phyloP scores from a whole-genome alignment of 2,888 invertebrate species.

The Machimus atricapillus region DNA sequence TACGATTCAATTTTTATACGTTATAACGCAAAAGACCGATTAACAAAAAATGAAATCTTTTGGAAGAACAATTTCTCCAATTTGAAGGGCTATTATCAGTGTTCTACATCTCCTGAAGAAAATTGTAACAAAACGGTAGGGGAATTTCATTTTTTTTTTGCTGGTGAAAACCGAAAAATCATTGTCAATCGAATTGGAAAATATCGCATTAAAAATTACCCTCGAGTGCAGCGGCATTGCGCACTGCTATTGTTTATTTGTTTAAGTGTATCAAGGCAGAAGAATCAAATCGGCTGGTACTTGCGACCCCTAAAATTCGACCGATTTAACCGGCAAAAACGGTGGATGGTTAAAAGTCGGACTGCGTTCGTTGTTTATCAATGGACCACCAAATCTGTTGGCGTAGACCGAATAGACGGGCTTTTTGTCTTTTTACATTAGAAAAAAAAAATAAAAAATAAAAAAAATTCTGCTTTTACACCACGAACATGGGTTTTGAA shows the following conservation, averaged over 20 bases:
- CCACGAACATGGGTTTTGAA: constrained; percentile 11
- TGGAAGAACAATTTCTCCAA: not conserved
- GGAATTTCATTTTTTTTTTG: not conserved
- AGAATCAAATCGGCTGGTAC: constrained; percentile 41
- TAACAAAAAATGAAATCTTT: not conserved
- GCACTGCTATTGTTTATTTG: constrained; percentile 35
- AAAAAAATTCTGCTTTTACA: not conserved
- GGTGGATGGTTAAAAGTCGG: constrained; percentile 50
- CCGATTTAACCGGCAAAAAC: constrained; percentile 40
- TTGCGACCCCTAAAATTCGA: constrained; percentile 5
- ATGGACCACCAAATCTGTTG: constrained; percentile 47
- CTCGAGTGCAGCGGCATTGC: constrained; percentile 49
- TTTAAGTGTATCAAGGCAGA: constrained; percentile 44
- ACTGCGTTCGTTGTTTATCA: constrained; percentile 61
- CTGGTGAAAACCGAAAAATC: not conserved
- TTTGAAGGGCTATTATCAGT: not conserved
- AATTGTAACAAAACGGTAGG: not conserved
- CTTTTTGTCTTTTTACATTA: not conserved
- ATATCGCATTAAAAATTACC: constrained; percentile 53
- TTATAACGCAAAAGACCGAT: no score
- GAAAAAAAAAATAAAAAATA: not conserved
- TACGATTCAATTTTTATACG: not conserved
- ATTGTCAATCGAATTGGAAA: constrained; percentile 50
- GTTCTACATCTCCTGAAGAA: not conserved
- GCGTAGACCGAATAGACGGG: no score